Percentiles rank a stretch among this genome's conserved stretches.
Conservation (phyloP, 2,113 vertebrate genomes). For the Chaenocephalus aceratus region DNA sequence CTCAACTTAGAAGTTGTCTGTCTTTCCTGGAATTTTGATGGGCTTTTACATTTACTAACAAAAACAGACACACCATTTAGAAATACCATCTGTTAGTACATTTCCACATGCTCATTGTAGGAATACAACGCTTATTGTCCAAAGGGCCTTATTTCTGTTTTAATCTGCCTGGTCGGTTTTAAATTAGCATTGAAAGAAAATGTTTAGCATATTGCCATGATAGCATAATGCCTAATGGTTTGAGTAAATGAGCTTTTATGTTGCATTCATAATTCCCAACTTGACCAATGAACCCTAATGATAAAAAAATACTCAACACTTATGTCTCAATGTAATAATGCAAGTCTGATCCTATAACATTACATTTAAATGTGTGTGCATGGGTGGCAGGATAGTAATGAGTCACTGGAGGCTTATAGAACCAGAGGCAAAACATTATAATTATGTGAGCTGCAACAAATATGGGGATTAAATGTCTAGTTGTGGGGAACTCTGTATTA, state of each 20-base stretch:
- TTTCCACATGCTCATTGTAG: not conserved
- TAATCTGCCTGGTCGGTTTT: not conserved
- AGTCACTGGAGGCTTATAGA: not conserved
- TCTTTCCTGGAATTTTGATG: not conserved
- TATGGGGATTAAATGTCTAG: not conserved
- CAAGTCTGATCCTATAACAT: conserved; percentile 15
- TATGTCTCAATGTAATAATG: conserved; percentile 18
- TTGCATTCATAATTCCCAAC: conserved; percentile 4
- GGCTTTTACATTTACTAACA: conserved; percentile 10
- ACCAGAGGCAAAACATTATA: not conserved
- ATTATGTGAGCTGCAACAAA: not conserved
- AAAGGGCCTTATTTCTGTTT: conserved; percentile 4
- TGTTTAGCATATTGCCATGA: not conserved
- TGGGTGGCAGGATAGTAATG: not conserved
- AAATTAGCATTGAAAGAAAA: not conserved
- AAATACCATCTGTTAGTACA: not conserved
- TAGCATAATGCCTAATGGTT: conserved; percentile 8
- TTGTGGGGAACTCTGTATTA: not conserved
- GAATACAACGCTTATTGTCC: not conserved
- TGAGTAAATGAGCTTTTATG: not conserved
- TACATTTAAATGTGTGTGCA: not conserved
- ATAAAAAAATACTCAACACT: not conserved
- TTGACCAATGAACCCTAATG: conserved; percentile 5
- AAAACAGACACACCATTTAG: not conserved
- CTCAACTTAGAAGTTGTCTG: too few species aligned